Percentiles rank a stretch among this genome's conserved stretches.
Conservation (phyloP, 2,113 vertebrate genomes). For the Crotalus viridis region DNA sequence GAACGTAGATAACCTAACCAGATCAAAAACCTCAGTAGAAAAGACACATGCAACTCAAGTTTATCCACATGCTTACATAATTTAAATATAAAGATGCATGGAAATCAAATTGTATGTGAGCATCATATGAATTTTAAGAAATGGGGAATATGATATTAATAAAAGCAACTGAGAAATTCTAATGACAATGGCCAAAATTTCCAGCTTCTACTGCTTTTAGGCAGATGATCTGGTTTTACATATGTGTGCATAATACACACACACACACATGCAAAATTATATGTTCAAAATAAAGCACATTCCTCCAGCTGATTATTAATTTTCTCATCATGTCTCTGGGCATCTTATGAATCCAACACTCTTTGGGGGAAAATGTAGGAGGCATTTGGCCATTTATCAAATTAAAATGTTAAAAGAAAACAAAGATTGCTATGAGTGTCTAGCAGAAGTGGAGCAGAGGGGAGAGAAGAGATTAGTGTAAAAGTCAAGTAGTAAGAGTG, state of each 20-base stretch:
- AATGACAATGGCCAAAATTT: neutral
- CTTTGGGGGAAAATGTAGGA: neutral
- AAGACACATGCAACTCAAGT: neutral
- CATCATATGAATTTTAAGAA: neutral
- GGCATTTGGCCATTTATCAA: neutral
- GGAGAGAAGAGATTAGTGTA: neutral
- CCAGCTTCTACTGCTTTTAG: neutral
- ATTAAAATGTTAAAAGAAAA: neutral
- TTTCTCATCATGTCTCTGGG: neutral
- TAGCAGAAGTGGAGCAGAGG: neutral
- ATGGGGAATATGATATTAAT: neutral
- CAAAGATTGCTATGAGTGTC: neutral
- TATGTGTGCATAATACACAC: neutral
- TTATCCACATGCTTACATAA: neutral
- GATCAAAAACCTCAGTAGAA: neutral
- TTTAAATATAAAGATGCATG: neutral
- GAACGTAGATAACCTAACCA: neutral
- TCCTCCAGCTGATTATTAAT: neutral
- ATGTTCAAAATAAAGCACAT: neutral
- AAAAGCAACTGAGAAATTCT: neutral
- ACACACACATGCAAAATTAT: neutral
- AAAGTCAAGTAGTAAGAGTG: neutral
- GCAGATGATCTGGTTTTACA: neutral
- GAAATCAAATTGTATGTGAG: neutral
- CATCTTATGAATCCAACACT: neutral